Conservation (phyloP, 2,797 vertebrate species). For the Hyperoplus lanceolatus region DNA sequence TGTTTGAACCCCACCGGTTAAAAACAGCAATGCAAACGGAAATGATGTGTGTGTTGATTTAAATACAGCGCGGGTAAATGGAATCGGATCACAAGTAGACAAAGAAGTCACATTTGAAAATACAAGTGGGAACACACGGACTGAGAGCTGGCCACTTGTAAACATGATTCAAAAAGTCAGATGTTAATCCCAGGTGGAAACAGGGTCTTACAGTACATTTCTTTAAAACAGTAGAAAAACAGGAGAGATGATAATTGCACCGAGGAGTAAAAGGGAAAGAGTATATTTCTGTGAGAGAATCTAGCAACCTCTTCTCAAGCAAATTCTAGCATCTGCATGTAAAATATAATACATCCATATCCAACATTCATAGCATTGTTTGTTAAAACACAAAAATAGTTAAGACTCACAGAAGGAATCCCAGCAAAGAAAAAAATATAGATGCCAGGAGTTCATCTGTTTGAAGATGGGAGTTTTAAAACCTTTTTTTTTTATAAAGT, state of each 20-base stretch:
- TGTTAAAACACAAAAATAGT: constrained; percentile 82
- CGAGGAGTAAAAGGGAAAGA: constrained; percentile 28
- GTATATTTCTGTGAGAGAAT: constrained; percentile 56
- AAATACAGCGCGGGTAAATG: no score
- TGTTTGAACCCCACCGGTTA: no score
- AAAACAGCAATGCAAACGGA: no score
- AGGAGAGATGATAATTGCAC: constrained; percentile 57
- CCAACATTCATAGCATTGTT: constrained; percentile 77
- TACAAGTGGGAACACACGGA: no score
- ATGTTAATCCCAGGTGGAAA: no score
- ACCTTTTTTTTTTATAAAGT: constrained; percentile 43
- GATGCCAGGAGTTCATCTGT: constrained; percentile 53
- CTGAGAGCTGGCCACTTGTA: no score
- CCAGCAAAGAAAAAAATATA: constrained; percentile 43
- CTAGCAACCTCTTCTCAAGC: constrained; percentile 47
- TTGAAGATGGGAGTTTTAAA: constrained; percentile 51
- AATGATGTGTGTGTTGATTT: no score
- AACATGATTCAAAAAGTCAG: no score
- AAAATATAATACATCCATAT: constrained; percentile 72
- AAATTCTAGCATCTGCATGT: constrained; percentile 59
- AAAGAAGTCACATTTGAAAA: no score
- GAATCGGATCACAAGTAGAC: no score
- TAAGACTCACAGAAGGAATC: constrained; percentile 67
- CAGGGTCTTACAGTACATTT: constrained; percentile 38
- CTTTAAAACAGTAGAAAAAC: constrained; percentile 51